Conservation (phyloP, 2,113 vertebrate genomes). For the Malurus elegans region DNA sequence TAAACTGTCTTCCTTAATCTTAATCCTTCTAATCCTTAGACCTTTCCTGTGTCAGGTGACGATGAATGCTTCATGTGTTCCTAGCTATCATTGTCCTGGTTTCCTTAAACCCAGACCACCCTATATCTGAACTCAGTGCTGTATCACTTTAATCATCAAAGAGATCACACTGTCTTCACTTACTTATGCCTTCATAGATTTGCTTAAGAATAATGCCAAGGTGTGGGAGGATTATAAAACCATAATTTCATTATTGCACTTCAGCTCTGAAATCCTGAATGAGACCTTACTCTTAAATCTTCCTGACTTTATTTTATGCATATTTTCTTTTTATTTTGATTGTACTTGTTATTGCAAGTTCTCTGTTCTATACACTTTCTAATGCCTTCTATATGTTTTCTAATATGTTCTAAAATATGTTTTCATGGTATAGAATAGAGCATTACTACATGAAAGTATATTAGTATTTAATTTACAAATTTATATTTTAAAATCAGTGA, state of each 20-base stretch:
- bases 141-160: background rate
- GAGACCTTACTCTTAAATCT: background rate
- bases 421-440: background rate
- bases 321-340: background rate
- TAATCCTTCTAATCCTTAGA: conserved; percentile 22
- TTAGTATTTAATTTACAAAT: background rate
- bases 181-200: background rate
- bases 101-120: background rate
- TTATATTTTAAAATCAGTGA: background rate
- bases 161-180: background rate
- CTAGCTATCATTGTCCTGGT: background rate
- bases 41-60: conserved; percentile 19
- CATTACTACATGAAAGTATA: background rate
- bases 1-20: conserved; percentile 8
- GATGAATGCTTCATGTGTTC: background rate
- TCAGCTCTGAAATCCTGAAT: background rate
- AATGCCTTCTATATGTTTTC: background rate
- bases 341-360: background rate
- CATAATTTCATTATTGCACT: background rate
- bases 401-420: background rate
- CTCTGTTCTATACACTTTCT: background rate
- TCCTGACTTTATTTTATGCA: background rate
- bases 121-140: background rate
- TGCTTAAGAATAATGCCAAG: background rate
- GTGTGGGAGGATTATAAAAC: background rate